phyloP scores from a whole-genome alignment of 2,113 vertebrate species.

The Prietella phreatophila region DNA sequence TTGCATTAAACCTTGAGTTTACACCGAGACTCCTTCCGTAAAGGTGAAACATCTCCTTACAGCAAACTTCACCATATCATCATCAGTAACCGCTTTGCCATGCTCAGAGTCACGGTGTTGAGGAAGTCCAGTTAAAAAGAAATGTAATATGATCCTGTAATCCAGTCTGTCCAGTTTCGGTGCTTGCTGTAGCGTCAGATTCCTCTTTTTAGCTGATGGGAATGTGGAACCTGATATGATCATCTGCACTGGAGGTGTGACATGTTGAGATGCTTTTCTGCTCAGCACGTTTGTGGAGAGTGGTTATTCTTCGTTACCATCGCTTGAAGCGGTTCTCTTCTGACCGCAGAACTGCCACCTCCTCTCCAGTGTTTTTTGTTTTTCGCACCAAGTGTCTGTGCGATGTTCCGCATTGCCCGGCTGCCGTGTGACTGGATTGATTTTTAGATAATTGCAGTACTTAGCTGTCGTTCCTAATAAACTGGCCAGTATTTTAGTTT shows the following conservation, averaged over 20 bases:
- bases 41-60: too few species aligned
- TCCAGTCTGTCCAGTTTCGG: background rate
- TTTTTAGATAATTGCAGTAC: background rate
- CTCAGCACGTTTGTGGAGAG: background rate
- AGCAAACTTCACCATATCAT: too few species aligned
- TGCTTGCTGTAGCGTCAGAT: background rate
- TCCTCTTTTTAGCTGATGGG: background rate
- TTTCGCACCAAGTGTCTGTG: background rate
- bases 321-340: background rate
- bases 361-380: too few species aligned
- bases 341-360: background rate
- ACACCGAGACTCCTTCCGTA: too few species aligned
- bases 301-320: background rate
- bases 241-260: background rate
- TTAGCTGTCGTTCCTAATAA: background rate
- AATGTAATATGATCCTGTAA: background rate
- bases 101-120: background rate
- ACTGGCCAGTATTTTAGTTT: background rate
- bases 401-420: too few species aligned
- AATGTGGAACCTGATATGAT: background rate
- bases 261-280: background rate
- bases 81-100: background rate
- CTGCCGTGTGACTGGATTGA: background rate
- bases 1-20: background rate
- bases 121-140: background rate